Evolutionary conservation across 1,140 invertebrate species (phyloP).

Genomic region (Musca vetustissima): DNA sequence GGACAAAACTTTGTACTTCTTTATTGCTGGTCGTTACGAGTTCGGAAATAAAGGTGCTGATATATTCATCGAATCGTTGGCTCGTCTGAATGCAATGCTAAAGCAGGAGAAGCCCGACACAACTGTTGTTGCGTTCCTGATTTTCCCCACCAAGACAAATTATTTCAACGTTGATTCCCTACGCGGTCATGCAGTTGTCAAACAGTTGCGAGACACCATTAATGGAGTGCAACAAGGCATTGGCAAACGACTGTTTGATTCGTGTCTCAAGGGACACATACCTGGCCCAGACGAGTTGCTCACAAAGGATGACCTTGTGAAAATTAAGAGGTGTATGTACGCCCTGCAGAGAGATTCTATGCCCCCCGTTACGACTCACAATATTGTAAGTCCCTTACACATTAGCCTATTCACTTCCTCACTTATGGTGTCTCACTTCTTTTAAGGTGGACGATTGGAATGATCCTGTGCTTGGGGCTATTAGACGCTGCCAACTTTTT

Average conservation of each 20-base stretch:
- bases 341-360: slow-evolving; percentile 86
- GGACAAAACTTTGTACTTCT: slow-evolving; percentile 98
- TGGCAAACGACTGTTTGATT: slow-evolving; percentile 93
- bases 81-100: slow-evolving; percentile 93
- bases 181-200: slow-evolving; percentile 94
- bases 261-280: slow-evolving; percentile 87
- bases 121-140: slow-evolving; percentile 97
- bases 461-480: slow-evolving; percentile 81
- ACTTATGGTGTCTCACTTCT: neutral
- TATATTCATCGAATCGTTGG: slow-evolving; percentile 96
- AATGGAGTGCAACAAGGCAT: slow-evolving; percentile 91
- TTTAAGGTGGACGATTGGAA: slow-evolving; percentile 76
- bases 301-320: slow-evolving; percentile 89
- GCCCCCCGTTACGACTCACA: slow-evolving; percentile 98
- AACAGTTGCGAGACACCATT: slow-evolving; percentile 95
- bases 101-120: slow-evolving; percentile 86
- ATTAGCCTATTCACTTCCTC: neutral
- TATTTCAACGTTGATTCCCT: slow-evolving; percentile 99
- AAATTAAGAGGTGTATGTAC: slow-evolving; percentile 96
- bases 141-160: slow-evolving; percentile 96
- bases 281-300: slow-evolving; percentile 85
- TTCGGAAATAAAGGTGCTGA: slow-evolving; percentile 99
- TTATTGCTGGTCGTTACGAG: slow-evolving; percentile 98
- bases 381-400: slow-evolving; percentile 69
- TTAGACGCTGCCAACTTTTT: slow-evolving; percentile 92